Base-by-base conservation (phyloP, 2,888 invertebrate genomes). In the Syrista parreyssii region DNA sequence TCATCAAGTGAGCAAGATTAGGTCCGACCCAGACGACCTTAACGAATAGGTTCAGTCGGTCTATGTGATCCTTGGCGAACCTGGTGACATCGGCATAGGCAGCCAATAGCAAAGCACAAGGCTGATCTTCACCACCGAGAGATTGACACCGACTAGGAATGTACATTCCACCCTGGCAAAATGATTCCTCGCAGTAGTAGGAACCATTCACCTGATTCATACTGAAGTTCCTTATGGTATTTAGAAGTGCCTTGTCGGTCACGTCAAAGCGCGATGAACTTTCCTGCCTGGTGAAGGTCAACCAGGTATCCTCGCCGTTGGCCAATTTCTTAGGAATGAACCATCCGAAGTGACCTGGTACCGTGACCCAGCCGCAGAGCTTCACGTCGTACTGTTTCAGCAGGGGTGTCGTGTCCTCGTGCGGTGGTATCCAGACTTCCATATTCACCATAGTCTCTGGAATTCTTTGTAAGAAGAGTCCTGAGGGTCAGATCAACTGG, bases 1-100 rank as follows among this genome's bases (percentile, higher is more conserved):
- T 86, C 0, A 92, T 87, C 0, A 92, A 91, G 9, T 88, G 80
- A 77, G 89, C 90, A 73, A 96, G 91, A 81, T 94, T 91, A 0
- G 92, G 88, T 1, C 95, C 96, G 23, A 96, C 90, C 95, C 96
- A 96, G 9, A 94, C 92, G 0, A 96, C 94, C 86, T 94, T 94
- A 0, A 96, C 94, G 80, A 92, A 93, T 23, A 96, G 91, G 55
- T 93, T 91, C 76, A 94, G 91, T 77, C 93, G 92, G 15, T 92
- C 89, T 69, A 96, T 94, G 84, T 96, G 95, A 0, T 93, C 87
- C 73, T 92, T 92, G 3, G 95, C 92, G 83, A 94, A 94, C 9
- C 88, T 87, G 0, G 94, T 94, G 11, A 93, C 92, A 12, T 92
- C 91, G 68, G 91, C 92, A 78, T 92, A 87, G 31, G 93, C 92